These are phyloP conservation scores for Apogon talboti DNA, from an alignment of 2,797 vertebrate species.

Conservation along the genomic window DNA sequence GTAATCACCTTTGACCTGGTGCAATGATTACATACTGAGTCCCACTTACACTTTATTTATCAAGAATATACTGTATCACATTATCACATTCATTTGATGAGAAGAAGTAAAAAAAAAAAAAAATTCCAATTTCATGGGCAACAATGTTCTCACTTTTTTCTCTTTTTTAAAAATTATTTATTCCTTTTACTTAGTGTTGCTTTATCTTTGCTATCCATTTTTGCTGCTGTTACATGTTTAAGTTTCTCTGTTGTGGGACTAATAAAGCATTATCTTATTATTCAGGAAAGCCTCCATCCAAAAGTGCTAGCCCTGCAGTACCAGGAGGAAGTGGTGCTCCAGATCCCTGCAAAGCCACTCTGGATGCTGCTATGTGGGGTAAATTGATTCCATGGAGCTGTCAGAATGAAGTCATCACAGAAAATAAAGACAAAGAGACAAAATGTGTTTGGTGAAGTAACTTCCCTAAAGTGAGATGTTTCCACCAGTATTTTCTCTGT, in stretches of 20 bases:
- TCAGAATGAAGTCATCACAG: neutral
- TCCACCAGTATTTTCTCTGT: constrained; percentile 1
- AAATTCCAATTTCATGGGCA: no score
- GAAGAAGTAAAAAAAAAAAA: no score
- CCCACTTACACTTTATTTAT: no score
- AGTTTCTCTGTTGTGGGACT: no score
- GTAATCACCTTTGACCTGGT: no score
- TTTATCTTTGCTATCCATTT: neutral
- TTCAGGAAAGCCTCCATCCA: constrained; percentile 70
- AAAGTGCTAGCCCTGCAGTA: constrained; percentile 16
- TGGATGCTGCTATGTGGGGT: constrained; percentile 89
- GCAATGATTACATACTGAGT: no score
- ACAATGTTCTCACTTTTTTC: no score
- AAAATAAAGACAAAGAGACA: neutral
- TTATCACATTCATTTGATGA: no score
- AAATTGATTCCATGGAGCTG: constrained; percentile 24
- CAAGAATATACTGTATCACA: no score
- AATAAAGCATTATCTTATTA: neutral
- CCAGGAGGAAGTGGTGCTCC: constrained; percentile 42
- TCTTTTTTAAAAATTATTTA: neutral
- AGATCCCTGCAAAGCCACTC: constrained; percentile 81
- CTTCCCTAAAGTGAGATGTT: neutral
- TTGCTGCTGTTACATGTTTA: no score
- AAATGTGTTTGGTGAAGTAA: neutral
- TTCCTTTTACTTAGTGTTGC: neutral